Evolutionary conservation across 1,140 invertebrate species (phyloP).

Genomic region (Acromyrmex heyeri): DNA sequence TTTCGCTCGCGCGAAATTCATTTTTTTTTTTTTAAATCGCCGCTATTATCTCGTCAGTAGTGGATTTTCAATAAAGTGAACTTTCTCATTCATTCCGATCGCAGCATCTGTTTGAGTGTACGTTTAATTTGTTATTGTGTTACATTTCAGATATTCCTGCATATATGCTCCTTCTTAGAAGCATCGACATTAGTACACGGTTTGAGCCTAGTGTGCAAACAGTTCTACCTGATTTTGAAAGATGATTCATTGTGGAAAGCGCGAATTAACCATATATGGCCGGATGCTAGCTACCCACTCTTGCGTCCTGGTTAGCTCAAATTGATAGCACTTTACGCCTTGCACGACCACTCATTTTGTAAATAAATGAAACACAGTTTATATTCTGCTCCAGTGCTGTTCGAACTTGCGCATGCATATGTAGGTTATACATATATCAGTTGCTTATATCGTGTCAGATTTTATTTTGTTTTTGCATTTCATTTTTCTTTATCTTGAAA

Average conservation of each 20-base stretch:
- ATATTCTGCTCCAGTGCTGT: constrained; percentile 36
- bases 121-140: constrained; percentile 29
- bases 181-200: constrained; percentile 79
- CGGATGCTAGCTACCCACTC: constrained; percentile 79
- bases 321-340: constrained; percentile 74
- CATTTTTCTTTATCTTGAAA: not conserved
- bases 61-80: not conserved
- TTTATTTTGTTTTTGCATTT: not conserved
- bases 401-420: constrained; percentile 12
- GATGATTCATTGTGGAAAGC: constrained; percentile 83
- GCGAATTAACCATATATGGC: constrained; percentile 81
- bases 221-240: constrained; percentile 81
- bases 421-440: not conserved
- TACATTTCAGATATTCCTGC: constrained; percentile 81
- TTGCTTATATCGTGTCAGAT: not conserved
- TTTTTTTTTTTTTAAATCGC: not conserved
- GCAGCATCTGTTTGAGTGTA: not conserved
- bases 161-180: constrained; percentile 84
- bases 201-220: constrained; percentile 81
- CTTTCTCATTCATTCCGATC: not conserved
- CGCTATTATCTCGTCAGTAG: not conserved
- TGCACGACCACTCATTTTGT: constrained; percentile 75
- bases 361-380: constrained; percentile 73
- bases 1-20: not conserved
- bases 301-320: constrained; percentile 81